Evolutionary conservation across 1,140 invertebrate genomes (phyloP), one percentile per base, ranked within the genome.

Genomic region (Meteorus sp.): DNA sequence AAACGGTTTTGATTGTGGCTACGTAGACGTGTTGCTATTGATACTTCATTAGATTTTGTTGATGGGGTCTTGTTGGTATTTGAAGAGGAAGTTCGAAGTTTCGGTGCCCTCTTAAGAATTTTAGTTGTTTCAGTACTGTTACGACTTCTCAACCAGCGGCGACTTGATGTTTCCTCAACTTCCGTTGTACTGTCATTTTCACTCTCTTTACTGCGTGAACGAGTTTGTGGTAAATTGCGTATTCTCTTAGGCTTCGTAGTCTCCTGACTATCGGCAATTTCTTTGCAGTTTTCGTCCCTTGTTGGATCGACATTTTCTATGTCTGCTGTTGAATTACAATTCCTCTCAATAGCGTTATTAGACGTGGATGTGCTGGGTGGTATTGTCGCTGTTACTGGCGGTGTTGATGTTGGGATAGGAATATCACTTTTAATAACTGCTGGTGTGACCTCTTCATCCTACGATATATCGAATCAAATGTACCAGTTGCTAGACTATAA

Each of bases 271-370:
- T 43, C 20, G 39, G 4, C 53, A 51, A 0, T 52, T 48, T 3
- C 51, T 60, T 35, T 64, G 61, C 29, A 61, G 55, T 19, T 59
- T 48, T 62, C 55, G 43, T 67, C 39, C 17, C 23, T 6, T 33
- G 39, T 22, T 39, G 45, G 50, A 29, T 62, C 55, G n/a, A 58
- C 56, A 41, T 58, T 64, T 58, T 66, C 56, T n/a, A 69, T 65
- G 35, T 70, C 62, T 0, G 62, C 45, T 27, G 64, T 57, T 31
- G 67, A 41, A 55, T 80, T 76, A 20, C 73, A 58, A 66, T 78
- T 74, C 60, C 77, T 80, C 43, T 78, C 69, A 15, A 65, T 69
- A 53, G 63, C 70, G 58, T 74, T 73, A 47, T 74, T 74, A 56
- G 72, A 75, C 51, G 25, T 48, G 11, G 35, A 45, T 15, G 75